Evolutionary conservation across 2,113 vertebrate genomes (phyloP).

Genomic region (Bujurquina vittata): DNA sequence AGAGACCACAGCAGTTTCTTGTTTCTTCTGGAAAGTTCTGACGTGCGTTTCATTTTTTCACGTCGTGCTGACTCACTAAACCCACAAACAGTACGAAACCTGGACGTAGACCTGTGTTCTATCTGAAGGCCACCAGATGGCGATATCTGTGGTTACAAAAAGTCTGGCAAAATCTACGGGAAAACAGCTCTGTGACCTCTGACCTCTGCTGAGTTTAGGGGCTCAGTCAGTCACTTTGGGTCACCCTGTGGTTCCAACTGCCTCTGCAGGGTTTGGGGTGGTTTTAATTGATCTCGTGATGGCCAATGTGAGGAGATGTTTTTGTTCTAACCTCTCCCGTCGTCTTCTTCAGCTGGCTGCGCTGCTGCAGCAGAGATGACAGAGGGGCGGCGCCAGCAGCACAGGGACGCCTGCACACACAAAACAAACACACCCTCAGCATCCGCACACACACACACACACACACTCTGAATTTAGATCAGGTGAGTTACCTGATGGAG

Average conservation of each 20-base stretch:
- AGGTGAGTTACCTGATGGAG: slow-evolving; percentile 35
- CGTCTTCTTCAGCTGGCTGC: slow-evolving; percentile 67
- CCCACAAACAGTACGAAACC: too few species aligned
- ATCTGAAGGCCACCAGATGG: not conserved
- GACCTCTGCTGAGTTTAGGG: not conserved
- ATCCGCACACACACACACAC: not conserved
- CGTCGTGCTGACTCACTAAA: too few species aligned
- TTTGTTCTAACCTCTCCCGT: slow-evolving; percentile 75
- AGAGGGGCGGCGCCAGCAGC: slow-evolving; percentile 25
- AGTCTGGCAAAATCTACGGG: too few species aligned
- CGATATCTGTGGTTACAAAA: too few species aligned
- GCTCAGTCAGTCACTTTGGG: not conserved
- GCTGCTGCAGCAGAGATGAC: slow-evolving; percentile 54
- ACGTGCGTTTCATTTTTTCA: too few species aligned
- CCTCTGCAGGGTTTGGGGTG: not conserved
- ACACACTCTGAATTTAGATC: not conserved
- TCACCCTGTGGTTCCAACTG: too few species aligned
- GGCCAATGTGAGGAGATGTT: too few species aligned
- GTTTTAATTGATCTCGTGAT: not conserved
- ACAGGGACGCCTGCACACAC: slow-evolving; percentile 32
- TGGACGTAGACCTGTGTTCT: not conserved
- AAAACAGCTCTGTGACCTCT: not conserved
- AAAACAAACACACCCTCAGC: slow-evolving; percentile 34
- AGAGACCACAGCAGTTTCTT: too few species aligned
- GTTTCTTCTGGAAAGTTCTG: too few species aligned